These are phyloP conservation scores for Sparidentex hasta DNA, from an alignment of 2,797 vertebrate species.

Conservation along the genomic window DNA sequence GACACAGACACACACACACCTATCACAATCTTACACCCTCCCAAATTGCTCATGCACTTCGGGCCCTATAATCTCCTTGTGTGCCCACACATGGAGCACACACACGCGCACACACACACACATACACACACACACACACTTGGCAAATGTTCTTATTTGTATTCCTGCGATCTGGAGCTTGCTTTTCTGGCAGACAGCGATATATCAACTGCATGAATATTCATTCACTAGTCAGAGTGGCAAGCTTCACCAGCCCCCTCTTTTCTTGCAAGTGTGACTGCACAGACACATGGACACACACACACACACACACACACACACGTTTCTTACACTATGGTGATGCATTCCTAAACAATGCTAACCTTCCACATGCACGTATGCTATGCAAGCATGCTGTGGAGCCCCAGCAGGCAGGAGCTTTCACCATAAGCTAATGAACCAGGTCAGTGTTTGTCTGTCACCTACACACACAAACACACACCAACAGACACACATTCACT, in stretches of 20 bases:
- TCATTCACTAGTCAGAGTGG: slow-evolving; percentile 71
- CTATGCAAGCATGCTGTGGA: slow-evolving; percentile 33
- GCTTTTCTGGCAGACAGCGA: slow-evolving; percentile 71
- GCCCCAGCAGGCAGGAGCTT: slow-evolving; percentile 45
- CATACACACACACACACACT: slow-evolving; percentile 46
- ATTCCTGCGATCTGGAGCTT: slow-evolving; percentile 74
- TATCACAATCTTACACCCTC: slow-evolving; percentile 61
- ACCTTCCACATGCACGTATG: slow-evolving; percentile 35
- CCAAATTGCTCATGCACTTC: slow-evolving; percentile 61
- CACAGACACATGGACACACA: background rate
- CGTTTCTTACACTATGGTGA: background rate
- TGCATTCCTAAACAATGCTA: slow-evolving; percentile 40
- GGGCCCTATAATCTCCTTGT: slow-evolving; percentile 70
- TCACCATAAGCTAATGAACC: slow-evolving; percentile 46
- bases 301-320: slow-evolving; percentile 9
- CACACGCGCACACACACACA: slow-evolving; percentile 26
- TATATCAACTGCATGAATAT: slow-evolving; percentile 78
- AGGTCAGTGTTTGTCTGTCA: slow-evolving; percentile 42
- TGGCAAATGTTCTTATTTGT: slow-evolving; percentile 77
- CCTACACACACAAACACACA: background rate
- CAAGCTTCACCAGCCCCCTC: slow-evolving; percentile 54
- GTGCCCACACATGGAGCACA: slow-evolving; percentile 61
- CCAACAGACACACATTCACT: slow-evolving; percentile 7
- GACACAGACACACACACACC: slow-evolving; percentile 37
- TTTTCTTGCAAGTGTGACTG: slow-evolving; percentile 25